Base-by-base conservation (phyloP, 2,113 vertebrate genomes). In the Hippocampus zosterae region DNA sequence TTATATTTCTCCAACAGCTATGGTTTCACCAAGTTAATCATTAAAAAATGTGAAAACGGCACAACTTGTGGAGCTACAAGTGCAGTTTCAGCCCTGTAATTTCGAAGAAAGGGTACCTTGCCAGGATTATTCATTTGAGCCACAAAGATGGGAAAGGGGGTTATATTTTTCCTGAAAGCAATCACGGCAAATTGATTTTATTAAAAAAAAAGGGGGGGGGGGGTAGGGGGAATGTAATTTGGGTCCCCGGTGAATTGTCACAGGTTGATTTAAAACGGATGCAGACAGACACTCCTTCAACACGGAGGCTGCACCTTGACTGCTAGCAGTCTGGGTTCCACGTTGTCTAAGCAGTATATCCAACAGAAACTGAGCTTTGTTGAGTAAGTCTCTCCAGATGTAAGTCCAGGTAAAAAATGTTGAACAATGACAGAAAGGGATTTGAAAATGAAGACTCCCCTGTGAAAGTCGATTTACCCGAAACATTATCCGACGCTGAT, bases 231-330 rank as follows among this genome's bases (percentile, higher is more conserved):
- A 60, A 18, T 37, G 12, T 29, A 10, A 78, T 72, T 65, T 41
- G n/a, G 66, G 67, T 5, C 25, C 33, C 15, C 70, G 63, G 56
- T 63, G n/a, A 61, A 50, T 48, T 63, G 76, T 79, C 72, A 53
- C 77, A 48, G 68, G 68, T 73, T 73, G 10, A 50, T 69, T n/a
- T 42, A 60, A 67, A 73, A 76, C 53, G 78, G 48, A 76, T 27
- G 72, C 76, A 72, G 75, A 81, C 19, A 52, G 69, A 63, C 52
- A 72, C 70, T 82, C 62, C 62, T 73, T 64, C 42, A 66, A 25
- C 41, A 8, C 13, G 23, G 60, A 46, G 73, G 55, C 70, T 70
- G 70, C 73, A 80, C 64, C 70, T 73, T 71, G 72, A 76, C 72
- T 50, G 52, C 69, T 72, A 70, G n/a, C 44, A 68, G 55, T 76